These are phyloP conservation scores for Anadara kagoshimensis DNA, from an alignment of 1,140 invertebrate species.

Conservation along the genomic window DNA sequence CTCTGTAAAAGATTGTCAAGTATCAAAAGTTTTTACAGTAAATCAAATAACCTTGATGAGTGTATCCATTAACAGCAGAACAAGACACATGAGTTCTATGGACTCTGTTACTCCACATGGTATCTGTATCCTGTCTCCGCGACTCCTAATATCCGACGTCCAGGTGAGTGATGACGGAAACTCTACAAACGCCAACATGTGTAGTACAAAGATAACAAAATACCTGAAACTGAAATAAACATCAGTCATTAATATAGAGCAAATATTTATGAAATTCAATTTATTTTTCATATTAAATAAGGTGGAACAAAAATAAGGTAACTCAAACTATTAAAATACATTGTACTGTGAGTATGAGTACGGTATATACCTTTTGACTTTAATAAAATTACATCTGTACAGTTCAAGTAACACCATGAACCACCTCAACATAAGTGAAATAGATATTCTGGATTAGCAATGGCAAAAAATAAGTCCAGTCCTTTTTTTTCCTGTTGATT, in stretches of 20 bases:
- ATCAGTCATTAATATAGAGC: neutral
- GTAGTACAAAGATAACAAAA: slow-evolving; percentile 61
- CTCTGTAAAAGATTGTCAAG: neutral
- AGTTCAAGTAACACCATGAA: neutral
- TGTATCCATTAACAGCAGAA: slow-evolving; percentile 61
- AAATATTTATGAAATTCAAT: neutral
- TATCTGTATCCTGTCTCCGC: slow-evolving; percentile 41
- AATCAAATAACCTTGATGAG: slow-evolving; percentile 57
- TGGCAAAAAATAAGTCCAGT: neutral
- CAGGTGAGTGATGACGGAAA: slow-evolving; percentile 69
- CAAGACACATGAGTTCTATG: slow-evolving; percentile 66
- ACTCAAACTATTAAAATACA: neutral
- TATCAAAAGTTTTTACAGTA: neutral
- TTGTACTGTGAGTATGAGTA: neutral
- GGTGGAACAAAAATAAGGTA: neutral
- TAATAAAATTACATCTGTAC: neutral
- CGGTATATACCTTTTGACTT: neutral
- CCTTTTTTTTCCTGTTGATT: neutral
- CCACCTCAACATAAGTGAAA: neutral
- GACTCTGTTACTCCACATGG: slow-evolving; percentile 66
- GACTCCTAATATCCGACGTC: slow-evolving; percentile 63
- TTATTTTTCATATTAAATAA: neutral
- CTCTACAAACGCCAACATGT: slow-evolving; percentile 70
- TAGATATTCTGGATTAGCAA: neutral
- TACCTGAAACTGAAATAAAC: slow-evolving; percentile 49